These are phyloP conservation scores for Sussaba pulchella DNA, from an alignment of 2,888 invertebrate species.

Conservation along the genomic window DNA sequence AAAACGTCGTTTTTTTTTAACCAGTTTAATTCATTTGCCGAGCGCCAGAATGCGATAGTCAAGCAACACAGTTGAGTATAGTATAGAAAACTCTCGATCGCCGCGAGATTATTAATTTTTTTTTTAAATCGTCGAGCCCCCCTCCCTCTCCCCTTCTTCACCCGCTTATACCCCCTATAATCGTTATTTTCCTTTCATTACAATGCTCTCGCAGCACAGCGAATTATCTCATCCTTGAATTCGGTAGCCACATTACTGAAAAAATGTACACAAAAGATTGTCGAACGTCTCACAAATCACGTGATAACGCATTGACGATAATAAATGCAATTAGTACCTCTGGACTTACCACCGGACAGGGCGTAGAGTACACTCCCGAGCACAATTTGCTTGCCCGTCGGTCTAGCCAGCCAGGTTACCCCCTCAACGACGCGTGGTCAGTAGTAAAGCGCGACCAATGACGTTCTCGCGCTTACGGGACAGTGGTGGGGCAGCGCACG, in stretches of 20 bases:
- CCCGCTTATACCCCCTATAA: not conserved
- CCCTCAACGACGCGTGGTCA: no score
- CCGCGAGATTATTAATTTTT: constrained; percentile 57
- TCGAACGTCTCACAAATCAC: no score
- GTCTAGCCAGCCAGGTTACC: no score
- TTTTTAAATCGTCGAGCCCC: constrained; percentile 23
- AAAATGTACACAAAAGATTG: no score
- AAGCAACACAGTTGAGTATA: constrained; percentile 63
- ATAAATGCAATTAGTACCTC: no score
- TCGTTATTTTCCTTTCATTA: constrained; percentile 31
- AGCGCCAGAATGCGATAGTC: constrained; percentile 73
- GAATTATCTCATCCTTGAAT: constrained; percentile 49
- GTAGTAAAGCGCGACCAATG: no score
- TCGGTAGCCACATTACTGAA: constrained; percentile 38
- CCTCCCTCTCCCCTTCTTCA: not conserved
- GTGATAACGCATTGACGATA: no score
- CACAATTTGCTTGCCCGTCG: no score
- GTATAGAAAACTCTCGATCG: constrained; percentile 67
- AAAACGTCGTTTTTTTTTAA: constrained; percentile 78
- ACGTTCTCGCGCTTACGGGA: no score
- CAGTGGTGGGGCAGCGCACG: no score
- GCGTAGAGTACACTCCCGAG: no score
- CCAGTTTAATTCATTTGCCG: constrained; percentile 74
- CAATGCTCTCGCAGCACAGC: constrained; percentile 8
- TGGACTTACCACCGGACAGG: no score